These are phyloP conservation scores for Phrixothrix hirtus DNA, from an alignment of 2,888 invertebrate genomes.

Conservation along the genomic window DNA sequence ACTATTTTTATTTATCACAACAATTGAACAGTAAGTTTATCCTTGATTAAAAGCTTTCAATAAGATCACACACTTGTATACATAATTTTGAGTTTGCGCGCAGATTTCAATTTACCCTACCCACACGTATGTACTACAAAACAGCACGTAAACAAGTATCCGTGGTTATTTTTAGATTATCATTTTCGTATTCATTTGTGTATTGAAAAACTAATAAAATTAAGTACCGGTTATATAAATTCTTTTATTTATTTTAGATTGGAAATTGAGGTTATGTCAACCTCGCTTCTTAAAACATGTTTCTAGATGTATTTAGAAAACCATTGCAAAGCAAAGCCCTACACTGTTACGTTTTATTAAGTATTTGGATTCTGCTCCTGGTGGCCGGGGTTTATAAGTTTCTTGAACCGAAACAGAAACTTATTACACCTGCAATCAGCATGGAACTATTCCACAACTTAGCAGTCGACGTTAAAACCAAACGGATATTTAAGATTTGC, in stretches of 20 bases:
- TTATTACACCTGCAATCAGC: slow-evolving; percentile 36
- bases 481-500: slow-evolving; percentile 69
- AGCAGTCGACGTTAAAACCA: slow-evolving; percentile 65
- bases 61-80: slow-evolving; percentile 2
- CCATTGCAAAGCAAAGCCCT: slow-evolving; percentile 75
- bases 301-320: slow-evolving; percentile 63
- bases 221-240: slow-evolving; percentile 17
- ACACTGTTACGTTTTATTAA: slow-evolving; percentile 80
- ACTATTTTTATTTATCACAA: too few species aligned
- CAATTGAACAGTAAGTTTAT: too few species aligned
- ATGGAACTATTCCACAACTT: slow-evolving; percentile 54
- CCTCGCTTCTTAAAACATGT: slow-evolving; percentile 42
- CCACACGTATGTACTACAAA: slow-evolving; percentile 10
- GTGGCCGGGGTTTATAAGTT: slow-evolving; percentile 82
- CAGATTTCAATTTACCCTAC: slow-evolving; percentile 3
- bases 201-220: slow-evolving; percentile 11
- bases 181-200: slow-evolving; percentile 18
- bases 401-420: slow-evolving; percentile 56
- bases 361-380: slow-evolving; percentile 78
- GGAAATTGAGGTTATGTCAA: slow-evolving; percentile 8
- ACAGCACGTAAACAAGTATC: slow-evolving; percentile 23
- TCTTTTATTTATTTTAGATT: too few species aligned
- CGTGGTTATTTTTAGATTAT: slow-evolving; percentile 24
- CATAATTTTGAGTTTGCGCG: slow-evolving; percentile 9
- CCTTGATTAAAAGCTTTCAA: too few species aligned